A percentile compares a stretch with the other conserved stretches of the same genome.
These are phyloP conservation scores for Sparidentex hasta DNA, from an alignment of 2,797 vertebrate genomes.

Conservation along the genomic window DNA sequence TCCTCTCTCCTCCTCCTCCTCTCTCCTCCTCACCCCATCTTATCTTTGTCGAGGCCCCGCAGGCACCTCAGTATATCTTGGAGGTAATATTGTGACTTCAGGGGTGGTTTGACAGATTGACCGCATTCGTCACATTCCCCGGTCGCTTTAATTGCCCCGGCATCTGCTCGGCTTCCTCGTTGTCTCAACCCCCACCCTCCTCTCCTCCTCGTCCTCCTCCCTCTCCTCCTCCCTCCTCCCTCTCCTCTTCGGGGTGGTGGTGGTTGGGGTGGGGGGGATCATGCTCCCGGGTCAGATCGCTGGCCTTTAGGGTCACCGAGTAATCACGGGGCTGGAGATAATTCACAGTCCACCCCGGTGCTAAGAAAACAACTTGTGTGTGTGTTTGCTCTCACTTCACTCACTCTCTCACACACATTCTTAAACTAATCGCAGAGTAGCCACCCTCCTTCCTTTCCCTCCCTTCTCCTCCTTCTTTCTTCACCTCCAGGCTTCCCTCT, in stretches of 20 bases:
- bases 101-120: conserved; percentile 88
- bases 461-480: conserved; percentile 69
- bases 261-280: conserved; percentile 53
- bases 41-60: conserved; percentile 76
- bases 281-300: conserved; percentile 79
- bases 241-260: conserved; percentile 44
- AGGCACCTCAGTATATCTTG: conserved; percentile 86
- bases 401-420: conserved; percentile 61
- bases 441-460: conserved; percentile 64
- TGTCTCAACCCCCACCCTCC: conserved; percentile 48
- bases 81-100: conserved; percentile 85
- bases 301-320: conserved; percentile 78
- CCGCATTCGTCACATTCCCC: conserved; percentile 88
- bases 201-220: not conserved
- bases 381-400: conserved; percentile 49
- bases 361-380: conserved; percentile 73
- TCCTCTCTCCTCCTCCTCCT: conserved; percentile 2
- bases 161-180: conserved; percentile 88
- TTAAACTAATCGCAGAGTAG: conserved; percentile 76
- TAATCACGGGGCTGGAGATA: conserved; percentile 82
- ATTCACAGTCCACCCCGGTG: conserved; percentile 71
- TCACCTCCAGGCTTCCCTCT: conserved; percentile 75
- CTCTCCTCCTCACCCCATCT: conserved; percentile 55
- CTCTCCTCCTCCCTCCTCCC: conserved; percentile 22
- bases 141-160: conserved; percentile 86